These are phyloP conservation scores for Sipha flava DNA, from an alignment of 1,140 invertebrate genomes.

Conservation along the genomic window DNA sequence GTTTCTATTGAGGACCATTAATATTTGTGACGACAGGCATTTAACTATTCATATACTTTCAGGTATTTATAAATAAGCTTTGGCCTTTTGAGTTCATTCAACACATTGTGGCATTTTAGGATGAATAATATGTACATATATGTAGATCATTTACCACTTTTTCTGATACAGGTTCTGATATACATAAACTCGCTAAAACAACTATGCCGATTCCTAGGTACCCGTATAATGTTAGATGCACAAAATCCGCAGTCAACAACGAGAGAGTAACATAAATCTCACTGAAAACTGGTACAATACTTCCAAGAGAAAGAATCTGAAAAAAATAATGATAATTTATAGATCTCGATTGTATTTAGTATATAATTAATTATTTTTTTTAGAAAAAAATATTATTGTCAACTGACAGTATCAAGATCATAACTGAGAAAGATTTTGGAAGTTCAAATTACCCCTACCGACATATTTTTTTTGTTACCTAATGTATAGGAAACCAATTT, in stretches of 20 bases:
- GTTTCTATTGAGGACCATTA: neutral
- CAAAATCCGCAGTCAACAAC: neutral
- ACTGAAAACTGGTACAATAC: neutral
- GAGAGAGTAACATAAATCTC: neutral
- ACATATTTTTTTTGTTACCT: too few species aligned
- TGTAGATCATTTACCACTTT: neutral
- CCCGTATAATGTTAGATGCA: neutral
- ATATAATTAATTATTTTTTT: too few species aligned
- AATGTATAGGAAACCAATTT: too few species aligned
- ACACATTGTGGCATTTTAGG: neutral
- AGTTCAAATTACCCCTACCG: too few species aligned
- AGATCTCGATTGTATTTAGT: too few species aligned
- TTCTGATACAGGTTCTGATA: constrained; percentile 12
- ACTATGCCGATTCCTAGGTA: neutral
- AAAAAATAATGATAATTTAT: neutral
- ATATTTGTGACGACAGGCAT: neutral
- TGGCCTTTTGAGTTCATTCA: neutral
- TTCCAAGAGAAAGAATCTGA: neutral
- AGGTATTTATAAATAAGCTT: neutral
- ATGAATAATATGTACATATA: neutral
- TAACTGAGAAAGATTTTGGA: too few species aligned
- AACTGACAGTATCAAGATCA: too few species aligned
- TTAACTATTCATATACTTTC: too few species aligned
- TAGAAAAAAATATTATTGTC: too few species aligned
- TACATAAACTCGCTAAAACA: neutral